Percentiles rank a stretch among this genome's conserved stretches.
Conservation (phyloP, 2,888 invertebrate genomes). For the Flabesymbios commensalis region DNA sequence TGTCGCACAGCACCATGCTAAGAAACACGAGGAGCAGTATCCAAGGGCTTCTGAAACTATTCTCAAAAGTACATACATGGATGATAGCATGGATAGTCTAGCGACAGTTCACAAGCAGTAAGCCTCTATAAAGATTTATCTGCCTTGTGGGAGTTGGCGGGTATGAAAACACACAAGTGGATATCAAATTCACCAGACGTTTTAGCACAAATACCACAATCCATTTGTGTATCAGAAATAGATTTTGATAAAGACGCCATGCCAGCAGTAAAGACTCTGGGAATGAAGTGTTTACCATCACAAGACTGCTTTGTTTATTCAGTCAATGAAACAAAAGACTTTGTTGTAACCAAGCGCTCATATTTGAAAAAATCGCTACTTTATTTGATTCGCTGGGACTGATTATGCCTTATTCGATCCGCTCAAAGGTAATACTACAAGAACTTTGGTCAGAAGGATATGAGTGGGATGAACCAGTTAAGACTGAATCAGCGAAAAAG, state of each 20-base stretch:
- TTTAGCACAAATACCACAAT: conserved; percentile 21
- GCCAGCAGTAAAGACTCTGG: conserved; percentile 29
- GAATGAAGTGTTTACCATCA: conserved; percentile 24
- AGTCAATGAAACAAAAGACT: no score
- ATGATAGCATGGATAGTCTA: conserved; percentile 31
- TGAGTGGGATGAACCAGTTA: conserved; percentile 43
- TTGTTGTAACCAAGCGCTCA: no score
- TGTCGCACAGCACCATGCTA: conserved; percentile 26
- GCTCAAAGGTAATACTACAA: conserved; percentile 43
- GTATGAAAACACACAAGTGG: conserved; percentile 17
- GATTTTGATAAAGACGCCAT: conserved; percentile 17
- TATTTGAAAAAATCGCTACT: conserved; percentile 33
- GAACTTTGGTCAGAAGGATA: conserved; percentile 38
- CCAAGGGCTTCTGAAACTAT: conserved; percentile 31
- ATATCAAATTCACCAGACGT: conserved; percentile 26
- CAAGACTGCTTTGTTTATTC: conserved; percentile 23
- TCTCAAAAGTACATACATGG: conserved; percentile 35
- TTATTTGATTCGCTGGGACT: conserved; percentile 50
- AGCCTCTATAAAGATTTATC: conserved; percentile 16
- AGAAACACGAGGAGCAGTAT: conserved; percentile 2
- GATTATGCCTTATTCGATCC: conserved; percentile 34
- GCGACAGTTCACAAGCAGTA: conserved; percentile 13
- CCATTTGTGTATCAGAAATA: no score
- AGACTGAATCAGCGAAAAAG: not conserved
- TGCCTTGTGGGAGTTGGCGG: conserved; percentile 6